Percentiles rank a stretch among this genome's conserved stretches.
Evolutionary conservation across 2,888 invertebrate species (phyloP).

Genomic region (Troglohyphantes excavatus): DNA sequence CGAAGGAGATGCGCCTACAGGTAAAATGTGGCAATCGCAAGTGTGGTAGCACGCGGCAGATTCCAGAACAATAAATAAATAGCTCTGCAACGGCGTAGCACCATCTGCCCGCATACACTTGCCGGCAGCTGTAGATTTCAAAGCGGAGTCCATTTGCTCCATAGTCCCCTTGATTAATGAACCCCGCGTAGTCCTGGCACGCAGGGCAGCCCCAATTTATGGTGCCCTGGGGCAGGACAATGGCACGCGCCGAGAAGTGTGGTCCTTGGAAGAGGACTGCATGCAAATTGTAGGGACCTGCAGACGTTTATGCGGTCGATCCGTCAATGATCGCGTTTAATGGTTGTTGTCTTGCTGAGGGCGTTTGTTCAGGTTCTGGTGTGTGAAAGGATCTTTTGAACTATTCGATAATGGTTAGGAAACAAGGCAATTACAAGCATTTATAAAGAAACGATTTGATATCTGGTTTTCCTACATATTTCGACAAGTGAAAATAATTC

Average conservation of each 20-base stretch:
- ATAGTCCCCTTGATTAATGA: constrained; percentile 35
- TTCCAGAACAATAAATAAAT: constrained; percentile 3
- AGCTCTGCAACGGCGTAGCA: not conserved
- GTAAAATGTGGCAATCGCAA: constrained; percentile 10
- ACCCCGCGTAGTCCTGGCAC: constrained; percentile 11
- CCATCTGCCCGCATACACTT: constrained; percentile 51
- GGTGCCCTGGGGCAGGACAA: constrained; percentile 21
- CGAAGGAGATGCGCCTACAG: not conserved
- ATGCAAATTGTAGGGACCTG: constrained; percentile 15
- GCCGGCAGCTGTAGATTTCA: constrained; percentile 27
- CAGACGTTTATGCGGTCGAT: not conserved
- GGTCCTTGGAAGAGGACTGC: not conserved
- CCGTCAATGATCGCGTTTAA: not conserved
- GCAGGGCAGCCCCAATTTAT: constrained; percentile 15
- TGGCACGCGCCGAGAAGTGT: constrained; percentile 37
- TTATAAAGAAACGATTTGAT: no score
- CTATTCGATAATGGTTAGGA: no score
- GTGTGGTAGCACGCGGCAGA: not conserved
- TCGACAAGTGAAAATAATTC: no score
- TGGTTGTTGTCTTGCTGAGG: no score
- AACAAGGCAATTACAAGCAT: no score
- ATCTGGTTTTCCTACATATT: no score
- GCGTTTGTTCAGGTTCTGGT: no score
- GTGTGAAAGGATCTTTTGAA: no score
- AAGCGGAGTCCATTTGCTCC: constrained; percentile 39